Evolutionary conservation across 2,888 invertebrate genomes (phyloP).

Genomic region (Caenorhabditis plicata): DNA sequence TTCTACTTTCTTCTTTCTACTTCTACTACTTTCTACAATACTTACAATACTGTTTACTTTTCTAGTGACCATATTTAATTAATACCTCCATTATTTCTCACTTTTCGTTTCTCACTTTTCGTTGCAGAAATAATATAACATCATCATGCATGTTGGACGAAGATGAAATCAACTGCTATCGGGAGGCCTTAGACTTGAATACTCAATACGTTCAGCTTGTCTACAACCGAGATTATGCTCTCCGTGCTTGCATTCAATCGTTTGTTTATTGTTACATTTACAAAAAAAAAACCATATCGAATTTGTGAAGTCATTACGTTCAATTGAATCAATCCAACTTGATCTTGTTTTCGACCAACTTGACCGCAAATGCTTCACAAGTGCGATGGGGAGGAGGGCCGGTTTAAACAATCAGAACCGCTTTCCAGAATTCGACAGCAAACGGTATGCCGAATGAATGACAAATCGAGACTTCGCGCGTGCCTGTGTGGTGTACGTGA

Average conservation of each 20-base stretch:
- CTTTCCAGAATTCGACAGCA: conserved; percentile 53
- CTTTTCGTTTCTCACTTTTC: too few species aligned
- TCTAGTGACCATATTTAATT: too few species aligned
- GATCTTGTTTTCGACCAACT: too few species aligned
- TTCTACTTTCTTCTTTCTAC: too few species aligned
- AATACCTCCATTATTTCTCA: too few species aligned
- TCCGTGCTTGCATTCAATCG: conserved; percentile 54
- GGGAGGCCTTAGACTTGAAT: conserved; percentile 47
- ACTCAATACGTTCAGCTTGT: conserved; percentile 47
- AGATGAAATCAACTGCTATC: conserved; percentile 55
- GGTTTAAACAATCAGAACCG: too few species aligned
- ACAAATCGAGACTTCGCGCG: conserved; percentile 44
- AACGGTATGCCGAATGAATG: conserved; percentile 45
- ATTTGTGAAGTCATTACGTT: too few species aligned
- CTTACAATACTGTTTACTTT: too few species aligned
- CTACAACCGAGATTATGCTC: conserved; percentile 49
- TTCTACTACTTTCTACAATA: too few species aligned
- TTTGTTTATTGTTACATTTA: conserved; percentile 9
- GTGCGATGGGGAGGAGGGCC: not conserved
- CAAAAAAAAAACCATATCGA: not conserved
- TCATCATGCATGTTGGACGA: conserved; percentile 50
- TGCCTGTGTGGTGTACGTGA: conserved; percentile 56
- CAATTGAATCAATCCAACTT: too few species aligned
- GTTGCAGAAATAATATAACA: conserved; percentile 52
- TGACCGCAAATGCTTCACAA: too few species aligned